These are phyloP conservation scores for Cistogaster globosa DNA, from an alignment of 2,888 invertebrate genomes.

Conservation along the genomic window DNA sequence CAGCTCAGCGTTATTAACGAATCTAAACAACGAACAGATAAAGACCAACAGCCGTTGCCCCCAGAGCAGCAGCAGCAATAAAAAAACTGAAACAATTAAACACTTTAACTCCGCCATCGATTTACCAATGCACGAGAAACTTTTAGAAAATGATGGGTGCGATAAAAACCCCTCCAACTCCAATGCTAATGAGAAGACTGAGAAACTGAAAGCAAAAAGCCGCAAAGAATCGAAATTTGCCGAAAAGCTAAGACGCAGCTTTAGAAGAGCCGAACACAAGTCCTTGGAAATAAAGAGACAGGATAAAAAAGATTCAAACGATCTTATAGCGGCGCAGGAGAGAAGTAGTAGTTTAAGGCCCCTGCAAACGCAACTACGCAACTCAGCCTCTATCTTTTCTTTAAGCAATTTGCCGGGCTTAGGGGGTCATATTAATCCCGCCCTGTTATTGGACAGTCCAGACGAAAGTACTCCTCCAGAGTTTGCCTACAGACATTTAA, in stretches of 20 bases:
- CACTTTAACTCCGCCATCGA: conserved; percentile 55
- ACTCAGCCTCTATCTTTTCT: conserved; percentile 73
- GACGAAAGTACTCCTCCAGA: conserved; percentile 81
- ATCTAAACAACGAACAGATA: conserved; percentile 54
- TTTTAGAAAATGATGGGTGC: conserved; percentile 76
- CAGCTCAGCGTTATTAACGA: conserved; percentile 58
- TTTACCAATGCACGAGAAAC: conserved; percentile 79
- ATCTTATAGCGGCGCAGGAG: conserved; percentile 73
- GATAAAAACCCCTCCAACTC: conserved; percentile 61
- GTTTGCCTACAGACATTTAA: conserved; percentile 79
- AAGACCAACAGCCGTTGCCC: conserved; percentile 34
- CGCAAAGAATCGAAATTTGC: conserved; percentile 79
- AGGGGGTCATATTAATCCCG: conserved; percentile 79
- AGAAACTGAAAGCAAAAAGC: conserved; percentile 71
- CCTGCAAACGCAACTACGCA: conserved; percentile 53
- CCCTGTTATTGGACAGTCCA: conserved; percentile 80
- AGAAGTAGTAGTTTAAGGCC: conserved; percentile 61
- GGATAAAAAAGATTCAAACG: conserved; percentile 77
- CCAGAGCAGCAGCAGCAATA: too few species aligned
- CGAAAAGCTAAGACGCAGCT: conserved; percentile 78
- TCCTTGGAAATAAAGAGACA: conserved; percentile 77
- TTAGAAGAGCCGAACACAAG: conserved; percentile 78
- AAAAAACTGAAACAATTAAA: not conserved
- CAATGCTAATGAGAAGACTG: conserved; percentile 74
- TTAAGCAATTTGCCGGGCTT: conserved; percentile 74